These are phyloP conservation scores for Pomacea canaliculata DNA, from an alignment of 2,888 invertebrate genomes.

Conservation along the genomic window DNA sequence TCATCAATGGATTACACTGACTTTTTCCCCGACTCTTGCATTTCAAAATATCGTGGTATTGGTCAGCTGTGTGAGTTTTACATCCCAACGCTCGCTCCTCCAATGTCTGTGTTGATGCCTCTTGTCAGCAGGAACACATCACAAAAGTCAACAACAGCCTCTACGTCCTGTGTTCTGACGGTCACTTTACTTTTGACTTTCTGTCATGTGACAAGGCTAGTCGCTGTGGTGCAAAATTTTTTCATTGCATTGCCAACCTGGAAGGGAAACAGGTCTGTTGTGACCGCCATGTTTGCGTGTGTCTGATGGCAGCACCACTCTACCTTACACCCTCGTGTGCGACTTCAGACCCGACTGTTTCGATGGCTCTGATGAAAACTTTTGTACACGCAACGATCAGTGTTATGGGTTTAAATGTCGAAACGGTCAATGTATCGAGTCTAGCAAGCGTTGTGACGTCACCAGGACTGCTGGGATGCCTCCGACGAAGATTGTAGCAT, in stretches of 20 bases:
- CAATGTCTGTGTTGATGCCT: no score
- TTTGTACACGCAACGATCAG: neutral
- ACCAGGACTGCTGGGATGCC: slow-evolving; percentile 49
- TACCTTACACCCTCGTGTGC: slow-evolving; percentile 13
- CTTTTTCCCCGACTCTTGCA: no score
- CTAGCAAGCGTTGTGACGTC: slow-evolving; percentile 42
- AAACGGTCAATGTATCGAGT: slow-evolving; percentile 45
- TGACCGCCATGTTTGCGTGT: slow-evolving; percentile 1
- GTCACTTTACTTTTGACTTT: slow-evolving; percentile 10
- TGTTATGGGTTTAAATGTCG: slow-evolving; percentile 55
- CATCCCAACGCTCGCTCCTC: no score
- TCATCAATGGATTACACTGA: no score
- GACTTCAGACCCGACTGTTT: slow-evolving; percentile 9
- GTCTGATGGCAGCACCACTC: neutral
- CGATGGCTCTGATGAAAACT: slow-evolving; percentile 6
- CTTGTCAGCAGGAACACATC: no score
- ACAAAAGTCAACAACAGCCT: no score
- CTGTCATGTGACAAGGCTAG: slow-evolving; percentile 7
- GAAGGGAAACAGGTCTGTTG: no score
- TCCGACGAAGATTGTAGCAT: slow-evolving; percentile 46
- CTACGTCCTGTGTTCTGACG: neutral
- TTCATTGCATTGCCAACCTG: neutral
- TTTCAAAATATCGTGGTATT: no score
- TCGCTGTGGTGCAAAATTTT: neutral
- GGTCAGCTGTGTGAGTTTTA: no score